Evolutionary conservation across 2,113 vertebrate genomes (phyloP).

Genomic region (Macquaria ambigua): DNA sequence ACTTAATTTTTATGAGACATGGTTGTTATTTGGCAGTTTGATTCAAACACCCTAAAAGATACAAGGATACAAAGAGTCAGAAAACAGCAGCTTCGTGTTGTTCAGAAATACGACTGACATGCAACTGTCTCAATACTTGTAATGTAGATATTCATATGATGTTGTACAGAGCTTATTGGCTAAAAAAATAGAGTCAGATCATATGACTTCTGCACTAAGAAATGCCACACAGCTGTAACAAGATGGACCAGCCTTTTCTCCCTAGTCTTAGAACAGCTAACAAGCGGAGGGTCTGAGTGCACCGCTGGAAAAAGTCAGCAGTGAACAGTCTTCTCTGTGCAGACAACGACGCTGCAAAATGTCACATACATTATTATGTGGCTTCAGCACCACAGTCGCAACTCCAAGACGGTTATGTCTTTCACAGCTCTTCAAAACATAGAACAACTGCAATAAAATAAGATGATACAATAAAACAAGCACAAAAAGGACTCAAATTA

Average conservation of each 20-base stretch:
- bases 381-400: not conserved
- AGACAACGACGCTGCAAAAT: constrained; percentile 32
- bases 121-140: not conserved
- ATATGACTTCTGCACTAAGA: not conserved
- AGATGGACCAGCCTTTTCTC: constrained; percentile 6
- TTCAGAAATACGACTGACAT: not conserved
- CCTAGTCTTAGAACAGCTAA: constrained; percentile 24
- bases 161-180: not conserved
- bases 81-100: not conserved
- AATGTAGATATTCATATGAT: not conserved
- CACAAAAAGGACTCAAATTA: not conserved
- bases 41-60: not conserved
- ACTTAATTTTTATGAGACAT: not conserved
- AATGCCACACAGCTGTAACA: constrained; percentile 7
- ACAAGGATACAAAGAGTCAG: not conserved
- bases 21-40: not conserved
- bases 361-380: constrained; percentile 38
- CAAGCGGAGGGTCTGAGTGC: constrained; percentile 25
- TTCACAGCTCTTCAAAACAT: not conserved
- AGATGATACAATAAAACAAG: not conserved
- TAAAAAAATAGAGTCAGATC: not conserved
- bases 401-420: not conserved
- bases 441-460: not conserved
- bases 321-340: constrained; percentile 13
- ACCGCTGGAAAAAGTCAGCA: constrained; percentile 22